These are phyloP conservation scores for Columbina picui DNA, from an alignment of 2,113 vertebrate genomes.

Conservation along the genomic window DNA sequence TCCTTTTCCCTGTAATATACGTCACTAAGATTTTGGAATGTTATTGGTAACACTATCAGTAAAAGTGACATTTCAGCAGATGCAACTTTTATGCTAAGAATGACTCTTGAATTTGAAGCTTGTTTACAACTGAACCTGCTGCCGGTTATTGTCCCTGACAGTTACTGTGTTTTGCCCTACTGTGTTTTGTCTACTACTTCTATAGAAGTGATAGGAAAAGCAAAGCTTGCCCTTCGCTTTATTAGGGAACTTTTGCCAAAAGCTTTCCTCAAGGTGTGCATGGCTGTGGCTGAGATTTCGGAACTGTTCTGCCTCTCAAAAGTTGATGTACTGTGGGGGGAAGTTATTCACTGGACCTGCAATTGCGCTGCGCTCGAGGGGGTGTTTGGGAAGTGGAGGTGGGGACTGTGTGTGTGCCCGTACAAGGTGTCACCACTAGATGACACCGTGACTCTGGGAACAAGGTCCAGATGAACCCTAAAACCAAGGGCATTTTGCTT, in stretches of 20 bases:
- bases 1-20: not conserved
- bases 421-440: constrained; percentile 38
- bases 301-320: not conserved
- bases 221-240: not conserved
- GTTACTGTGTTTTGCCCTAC: not conserved
- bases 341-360: not conserved
- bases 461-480: not conserved
- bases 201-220: not conserved
- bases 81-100: not conserved
- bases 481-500: not conserved
- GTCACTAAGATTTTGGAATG: not conserved
- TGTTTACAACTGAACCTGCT: not conserved
- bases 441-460: not conserved
- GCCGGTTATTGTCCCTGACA: not conserved
- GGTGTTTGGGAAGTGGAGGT: not conserved
- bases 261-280: accelerated
- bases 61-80: not conserved
- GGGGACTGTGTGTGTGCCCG: not conserved
- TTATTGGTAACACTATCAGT: not conserved
- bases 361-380: accelerated
- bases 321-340: not conserved
- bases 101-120: not conserved
- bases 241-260: not conserved
- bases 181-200: not conserved
- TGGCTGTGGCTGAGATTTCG: not conserved